A percentile compares a stretch with the other conserved stretches of the same genome.
Evolutionary conservation across 2,888 invertebrate genomes (phyloP).

Genomic region (Ormia ochracea): DNA sequence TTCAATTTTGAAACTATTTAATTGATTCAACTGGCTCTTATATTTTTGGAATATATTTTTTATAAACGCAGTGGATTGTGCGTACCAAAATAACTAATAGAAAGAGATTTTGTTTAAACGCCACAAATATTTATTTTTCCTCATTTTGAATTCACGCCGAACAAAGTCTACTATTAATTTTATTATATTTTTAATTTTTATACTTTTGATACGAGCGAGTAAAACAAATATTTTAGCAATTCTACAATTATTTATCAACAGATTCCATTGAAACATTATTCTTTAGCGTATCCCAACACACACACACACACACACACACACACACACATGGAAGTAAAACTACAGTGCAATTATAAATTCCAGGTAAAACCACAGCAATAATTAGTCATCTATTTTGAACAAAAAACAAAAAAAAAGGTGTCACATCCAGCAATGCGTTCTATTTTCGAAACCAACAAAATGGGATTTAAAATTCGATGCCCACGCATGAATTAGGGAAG

Average conservation of each 20-base stretch:
- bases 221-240: conserved; percentile 36
- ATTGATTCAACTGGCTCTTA: background rate
- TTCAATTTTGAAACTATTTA: background rate
- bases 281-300: background rate
- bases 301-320: background rate
- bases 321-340: too few species aligned
- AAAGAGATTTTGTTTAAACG: background rate
- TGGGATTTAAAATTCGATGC: background rate
- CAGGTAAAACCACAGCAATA: conserved; percentile 38
- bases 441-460: background rate
- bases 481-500: background rate
- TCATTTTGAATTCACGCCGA: background rate
- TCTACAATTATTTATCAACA: conserved; percentile 37
- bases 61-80: background rate
- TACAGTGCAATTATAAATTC: background rate
- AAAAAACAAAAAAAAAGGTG: background rate
- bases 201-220: conserved; percentile 20
- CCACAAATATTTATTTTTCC: background rate
- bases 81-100: background rate
- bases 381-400: conserved; percentile 31
- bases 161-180: conserved; percentile 18
- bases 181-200: conserved; percentile 22
- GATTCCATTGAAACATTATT: conserved; percentile 33
- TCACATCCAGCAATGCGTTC: background rate
- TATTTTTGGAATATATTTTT: background rate